Base-by-base conservation (phyloP, 2,113 vertebrate genomes). In the Synodontis membranacea region DNA sequence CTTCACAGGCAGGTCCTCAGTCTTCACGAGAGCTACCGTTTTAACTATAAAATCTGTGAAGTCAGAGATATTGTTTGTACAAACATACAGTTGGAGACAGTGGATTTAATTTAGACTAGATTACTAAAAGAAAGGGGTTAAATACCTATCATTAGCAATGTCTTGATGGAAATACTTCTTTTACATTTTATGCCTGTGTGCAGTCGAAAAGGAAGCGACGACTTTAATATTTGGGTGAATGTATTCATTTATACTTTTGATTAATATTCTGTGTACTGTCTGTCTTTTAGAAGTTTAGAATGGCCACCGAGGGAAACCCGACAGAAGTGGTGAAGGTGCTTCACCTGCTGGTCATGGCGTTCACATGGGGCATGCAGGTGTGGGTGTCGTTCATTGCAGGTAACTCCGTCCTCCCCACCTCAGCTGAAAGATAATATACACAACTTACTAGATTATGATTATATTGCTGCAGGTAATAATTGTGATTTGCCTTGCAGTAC, bases 361-460 rank as follows among this genome's bases (percentile, higher is more conserved):
- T 96, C 75, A 91, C 94, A 80, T 97, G 96, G 96, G 97, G 97
- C 60, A 96, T 96, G 95, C 96, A 97, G 90, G 86, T 96, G 62
- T 98, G 97, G 97, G 95, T 97, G 75, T 95, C 97, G 9, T 97
- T 97, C 85, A 93, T 96, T 46, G 95, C 95, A 94, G 97, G 97
- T 98, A 84, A 80, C 87, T 25, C 14, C 1, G 12, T 34, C 17
- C 25, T 70, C 44, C 28, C 48, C 50, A 21, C 58, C 3, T 25
- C 48, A n/a, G n/a, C n/a, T n/a, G n/a, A n/a, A n/a, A 74, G 21
- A 28, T 46, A 74, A 46, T 76, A 17, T 48, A 7, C 12, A 76
- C 25, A 48, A 2, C 42, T 50, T 76, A 48, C 17, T 31, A 11
- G 21, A 54, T 23, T 79, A 39, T 34, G 3, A 54, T 79, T 37